These are phyloP conservation scores for Urechis unicinctus DNA, from an alignment of 2,888 invertebrate genomes.

Conservation along the genomic window DNA sequence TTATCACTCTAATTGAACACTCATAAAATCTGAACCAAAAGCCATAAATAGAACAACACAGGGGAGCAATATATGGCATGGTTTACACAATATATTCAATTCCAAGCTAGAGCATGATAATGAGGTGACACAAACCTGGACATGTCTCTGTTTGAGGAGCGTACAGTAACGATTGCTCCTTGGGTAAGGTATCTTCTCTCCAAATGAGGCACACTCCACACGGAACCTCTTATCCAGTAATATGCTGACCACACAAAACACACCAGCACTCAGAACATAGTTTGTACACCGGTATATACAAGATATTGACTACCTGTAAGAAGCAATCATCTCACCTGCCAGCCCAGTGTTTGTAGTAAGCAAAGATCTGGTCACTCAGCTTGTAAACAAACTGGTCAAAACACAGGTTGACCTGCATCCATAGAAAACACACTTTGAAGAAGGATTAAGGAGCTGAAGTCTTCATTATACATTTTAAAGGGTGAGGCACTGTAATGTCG, in stretches of 20 bases:
- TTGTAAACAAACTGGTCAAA: conserved; percentile 99
- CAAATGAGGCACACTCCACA: conserved; percentile 84
- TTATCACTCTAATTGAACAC: too few species aligned
- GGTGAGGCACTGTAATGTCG: too few species aligned
- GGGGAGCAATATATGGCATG: too few species aligned
- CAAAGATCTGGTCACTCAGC: conserved; percentile 93
- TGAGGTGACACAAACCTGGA: conserved; percentile 58
- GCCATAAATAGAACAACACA: too few species aligned
- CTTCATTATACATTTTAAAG: too few species aligned
- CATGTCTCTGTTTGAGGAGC: conserved; percentile 86
- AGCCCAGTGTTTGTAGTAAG: conserved; percentile 94
- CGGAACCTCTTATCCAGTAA: conserved; percentile 94
- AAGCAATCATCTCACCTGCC: conserved; percentile 60
- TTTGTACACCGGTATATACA: neutral
- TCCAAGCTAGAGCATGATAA: too few species aligned
- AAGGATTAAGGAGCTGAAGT: too few species aligned
- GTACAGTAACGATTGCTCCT: conserved; percentile 90
- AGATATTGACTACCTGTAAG: neutral
- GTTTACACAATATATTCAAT: too few species aligned
- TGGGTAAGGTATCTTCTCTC: conserved; percentile 64
- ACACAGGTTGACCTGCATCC: conserved; percentile 80
- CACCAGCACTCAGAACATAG: neutral
- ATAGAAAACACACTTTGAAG: too few species aligned
- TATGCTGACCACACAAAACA: conserved; percentile 61
- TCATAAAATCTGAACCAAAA: too few species aligned